Base-by-base conservation (phyloP, 92 coral and sea anemone genomes). In the Pocillopora meandrina region DNA sequence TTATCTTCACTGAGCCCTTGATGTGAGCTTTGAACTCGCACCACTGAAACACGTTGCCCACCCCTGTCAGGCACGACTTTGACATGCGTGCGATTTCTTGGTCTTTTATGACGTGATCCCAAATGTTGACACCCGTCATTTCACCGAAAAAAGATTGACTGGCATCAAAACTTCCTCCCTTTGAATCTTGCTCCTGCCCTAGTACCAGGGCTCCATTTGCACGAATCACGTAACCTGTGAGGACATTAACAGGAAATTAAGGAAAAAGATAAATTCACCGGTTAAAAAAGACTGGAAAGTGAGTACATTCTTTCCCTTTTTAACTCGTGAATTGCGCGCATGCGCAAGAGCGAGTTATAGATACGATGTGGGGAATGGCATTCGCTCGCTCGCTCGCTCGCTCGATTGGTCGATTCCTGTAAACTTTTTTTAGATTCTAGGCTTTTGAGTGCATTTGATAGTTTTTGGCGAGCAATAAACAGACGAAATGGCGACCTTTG, bases 61-160 rank as follows among this genome's bases (percentile, higher is more conserved):
- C 31, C 19, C 77, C 77, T 6, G 36, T 33, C 61, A 73, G 35
- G n/a, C 77, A 73, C 77, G 77, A 49, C 26, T 16, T 73, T 9
- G 77, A 52, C 77, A 73, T 6, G 13, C 33, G 9, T 8, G 33
- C 2, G 12, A 73, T 73, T 18, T 73, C 61, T 11, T 16, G 13
- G 3, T 23, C 8, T 18, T 15, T 21, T 47, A 69, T 0, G 1
- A 12, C 11, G 14, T 69, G 33, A n/a, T 69, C 33, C 74, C 74
- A 69, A 3, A 69, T 69, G n/a, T 69, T 69, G 6, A 69, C 74
- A 17, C 55, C 74, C 7, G 77, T 56, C 62, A 73, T 52, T 73
- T 73, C 62, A 55, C 62, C 77, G 11, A 52, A 18, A 61, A 73
- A 73, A 56, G 19, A 15, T 33, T 73, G 77, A 0, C 0, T 2